phyloP scores from a whole-genome alignment of 2,113 vertebrate genomes.

The Urocitellus parryii region DNA sequence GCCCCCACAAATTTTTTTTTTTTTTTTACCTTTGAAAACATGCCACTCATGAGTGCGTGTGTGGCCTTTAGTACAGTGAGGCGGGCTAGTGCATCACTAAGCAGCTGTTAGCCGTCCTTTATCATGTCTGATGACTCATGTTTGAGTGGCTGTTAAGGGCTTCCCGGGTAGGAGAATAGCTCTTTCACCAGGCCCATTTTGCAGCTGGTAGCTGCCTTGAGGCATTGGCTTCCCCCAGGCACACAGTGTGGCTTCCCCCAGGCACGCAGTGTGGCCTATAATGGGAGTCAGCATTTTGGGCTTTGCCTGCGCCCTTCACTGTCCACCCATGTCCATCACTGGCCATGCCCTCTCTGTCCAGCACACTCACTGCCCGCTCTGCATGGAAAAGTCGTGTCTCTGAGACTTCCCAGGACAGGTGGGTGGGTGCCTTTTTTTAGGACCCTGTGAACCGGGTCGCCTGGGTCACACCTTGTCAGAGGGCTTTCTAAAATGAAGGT shows the following conservation, averaged over 20 bases:
- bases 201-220: rapidly evolving
- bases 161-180: rapidly evolving
- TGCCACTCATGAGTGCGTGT: neutral
- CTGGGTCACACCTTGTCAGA: neutral
- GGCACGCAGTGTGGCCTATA: rapidly evolving
- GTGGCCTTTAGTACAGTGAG: too few relatives aligned
- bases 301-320: rapidly evolving
- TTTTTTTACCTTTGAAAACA: neutral
- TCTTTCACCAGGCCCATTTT: rapidly evolving
- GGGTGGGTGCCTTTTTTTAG: neutral
- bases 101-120: rapidly evolving
- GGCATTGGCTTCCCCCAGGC: neutral
- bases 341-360: rapidly evolving
- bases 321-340: rapidly evolving
- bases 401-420: neutral
- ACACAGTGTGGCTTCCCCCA: rapidly evolving
- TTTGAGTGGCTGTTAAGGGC: too few relatives aligned
- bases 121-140: neutral
- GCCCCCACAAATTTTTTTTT: too few relatives aligned
- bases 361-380: rapidly evolving
- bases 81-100: neutral
- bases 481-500: neutral
- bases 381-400: neutral
- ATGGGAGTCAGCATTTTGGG: rapidly evolving
- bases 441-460: rapidly evolving